Conservation (phyloP, 1,140 invertebrate genomes). For the Plectrocnemia conspersa region DNA sequence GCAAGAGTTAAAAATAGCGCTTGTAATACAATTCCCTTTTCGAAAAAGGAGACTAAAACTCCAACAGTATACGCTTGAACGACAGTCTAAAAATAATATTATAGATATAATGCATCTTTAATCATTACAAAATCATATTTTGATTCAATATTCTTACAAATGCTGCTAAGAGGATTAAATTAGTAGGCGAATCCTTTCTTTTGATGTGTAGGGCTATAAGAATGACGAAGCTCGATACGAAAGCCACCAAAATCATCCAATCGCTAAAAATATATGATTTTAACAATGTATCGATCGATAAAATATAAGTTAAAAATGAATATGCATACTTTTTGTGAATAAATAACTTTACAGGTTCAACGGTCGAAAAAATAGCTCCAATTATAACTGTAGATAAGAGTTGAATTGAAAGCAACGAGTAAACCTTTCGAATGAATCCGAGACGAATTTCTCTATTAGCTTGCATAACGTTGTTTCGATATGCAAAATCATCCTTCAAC, state of each 20-base stretch:
- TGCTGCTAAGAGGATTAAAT: slow-evolving; percentile 61
- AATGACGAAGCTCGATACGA: slow-evolving; percentile 56
- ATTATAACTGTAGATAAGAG: slow-evolving; percentile 66
- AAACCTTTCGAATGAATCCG: slow-evolving; percentile 80
- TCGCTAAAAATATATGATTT: slow-evolving; percentile 50
- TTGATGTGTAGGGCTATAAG: slow-evolving; percentile 61
- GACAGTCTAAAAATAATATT: slow-evolving; percentile 60
- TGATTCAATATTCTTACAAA: slow-evolving; percentile 58
- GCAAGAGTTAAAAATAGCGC: slow-evolving; percentile 69
- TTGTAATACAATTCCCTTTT: slow-evolving; percentile 66
- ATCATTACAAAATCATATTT: too few species aligned
- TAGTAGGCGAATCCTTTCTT: slow-evolving; percentile 60
- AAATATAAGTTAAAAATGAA: neutral
- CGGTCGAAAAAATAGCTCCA: slow-evolving; percentile 56
- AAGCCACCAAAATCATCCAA: slow-evolving; percentile 59
- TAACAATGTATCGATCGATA: neutral
- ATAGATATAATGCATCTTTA: slow-evolving; percentile 2
- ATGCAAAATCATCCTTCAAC: slow-evolving; percentile 62
- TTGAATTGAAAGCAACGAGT: slow-evolving; percentile 71
- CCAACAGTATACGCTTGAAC: slow-evolving; percentile 69
- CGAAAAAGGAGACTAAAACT: slow-evolving; percentile 69
- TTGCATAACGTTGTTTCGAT: slow-evolving; percentile 64
- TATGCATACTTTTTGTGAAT: slow-evolving; percentile 63
- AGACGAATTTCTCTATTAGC: slow-evolving; percentile 61
- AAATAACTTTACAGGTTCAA: slow-evolving; percentile 58